Evolutionary conservation across 1,140 invertebrate genomes (phyloP), one percentile per base, ranked within the genome.

Genomic region (Drosophila triauraria): DNA sequence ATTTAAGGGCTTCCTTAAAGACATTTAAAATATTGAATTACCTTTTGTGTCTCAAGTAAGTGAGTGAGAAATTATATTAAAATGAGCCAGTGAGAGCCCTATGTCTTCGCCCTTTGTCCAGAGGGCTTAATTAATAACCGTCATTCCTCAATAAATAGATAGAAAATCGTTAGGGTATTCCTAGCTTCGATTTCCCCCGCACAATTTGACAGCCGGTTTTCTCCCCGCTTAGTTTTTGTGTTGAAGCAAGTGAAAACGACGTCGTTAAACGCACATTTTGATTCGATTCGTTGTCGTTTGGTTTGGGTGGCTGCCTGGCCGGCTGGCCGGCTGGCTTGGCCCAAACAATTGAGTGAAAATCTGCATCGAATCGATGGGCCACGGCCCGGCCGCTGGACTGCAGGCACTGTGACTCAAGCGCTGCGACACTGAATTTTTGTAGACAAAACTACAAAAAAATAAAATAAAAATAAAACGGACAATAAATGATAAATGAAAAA

Each of bases 261-360:
- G 69, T 71, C 69, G 78, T 82, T 82, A 86, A 57, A 79, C 64
- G 72, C 63, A 61, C 80, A 81, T 84, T 84, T 56, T 47, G 64
- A 62, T 75, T 61, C 75, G 71, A 65, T 63, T 74, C 54, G 54
- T 46, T 50, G 56, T 64, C 68, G 48, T 51, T 72, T 61, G 44
- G 63, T 51, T 72, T 61, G 44, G 63, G 38, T 60, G 60, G 58
- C 44, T 30, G 27, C 27, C 27, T 30, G 25, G 20, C 20, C 20
- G 20, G 20, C 20, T 48, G 56, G 23, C 13, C 15, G 2, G 17
- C 10, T 12, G n/a, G 23, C 54, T 58, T 15, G 30, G 30, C 50
- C 48, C 44, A 53, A 56, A 88, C 85, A 78, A 81, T 84, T 90
- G 69, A 90, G 84, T 84, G 85, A 88, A 88, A 88, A 88, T 90